Evolutionary conservation across 2,888 invertebrate species (phyloP), one percentile per base, ranked within the genome.

Genomic region (Netelia melanura): DNA sequence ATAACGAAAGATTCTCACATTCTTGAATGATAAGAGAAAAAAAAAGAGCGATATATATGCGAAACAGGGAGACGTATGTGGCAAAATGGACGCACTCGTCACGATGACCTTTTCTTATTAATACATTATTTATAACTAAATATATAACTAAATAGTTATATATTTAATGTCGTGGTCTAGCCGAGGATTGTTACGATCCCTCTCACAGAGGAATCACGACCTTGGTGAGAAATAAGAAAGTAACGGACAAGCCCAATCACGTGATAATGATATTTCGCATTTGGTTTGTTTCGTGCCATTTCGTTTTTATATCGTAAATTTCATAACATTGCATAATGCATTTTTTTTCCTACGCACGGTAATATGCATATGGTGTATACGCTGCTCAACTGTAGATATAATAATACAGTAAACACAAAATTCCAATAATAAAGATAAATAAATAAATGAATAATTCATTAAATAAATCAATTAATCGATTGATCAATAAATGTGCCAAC

Each of bases 231-330:
- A 48, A 65, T 54, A 21, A 64, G 64, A 75, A 52, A 65, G 30
- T 75, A 52, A 30, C 21, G 54, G 17, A 56, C 48, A 52, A 25
- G 11, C 54, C 68, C 68, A 25, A 8, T 6, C 30, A 25, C 21
- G 21, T 30, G 52, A 25, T 65, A 75, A 54, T 64, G n/a, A 75
- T 65, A 75, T 75, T 75, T 75, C 38, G 75, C 65, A 21, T 65
- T 30, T 30, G 3, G 30, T 30, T 30, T 30, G 5, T 30, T 30
- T 30, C 30, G 30, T 30, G 5, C 30, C 30, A 30, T 30, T 30
- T 30, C 30, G 61, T 17, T 54, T 75, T 48, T n/a, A 64, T 17
- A 62, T 17, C 64, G 44, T 64, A 75, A 75, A 64, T 30, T n/a
- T 52, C 14, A 52, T 25, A 38, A 74, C 25, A 48, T 62, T 48